Base-by-base conservation (phyloP, 92 coral and sea anemone genomes). In the Meandrina meandrites region DNA sequence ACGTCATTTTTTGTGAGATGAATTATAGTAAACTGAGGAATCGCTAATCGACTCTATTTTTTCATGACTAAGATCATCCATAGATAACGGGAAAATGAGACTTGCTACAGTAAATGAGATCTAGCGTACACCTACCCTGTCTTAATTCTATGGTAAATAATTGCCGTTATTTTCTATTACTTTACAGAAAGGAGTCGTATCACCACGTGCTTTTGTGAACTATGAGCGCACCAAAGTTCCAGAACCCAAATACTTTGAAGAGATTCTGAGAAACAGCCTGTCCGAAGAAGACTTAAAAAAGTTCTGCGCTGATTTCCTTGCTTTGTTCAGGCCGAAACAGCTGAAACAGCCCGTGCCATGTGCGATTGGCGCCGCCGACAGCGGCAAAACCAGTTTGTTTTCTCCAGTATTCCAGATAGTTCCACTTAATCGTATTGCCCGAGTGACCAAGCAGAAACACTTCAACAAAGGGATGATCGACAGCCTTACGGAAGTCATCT, bases 401-500 rank as follows among this genome's bases (percentile, higher is more conserved):
- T 45, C 72, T 8, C 93, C 92, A 4, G 74, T 90, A 9, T 81
- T 90, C 28, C 85, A 76, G 35, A 66, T 86, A 7, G 70, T 86
- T 15, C 78, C 81, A 4, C 83, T 79, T 3, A 32, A 16, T 84
- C 87, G 1, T 84, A n/a, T n/a, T n/a, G n/a, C n/a, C n/a, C n/a
- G n/a, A n/a, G n/a, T n/a, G n/a, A n/a, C n/a, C n/a, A n/a, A 91
- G 15, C 94, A 91, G 72, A 88, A 56, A 27, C 42, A 74, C 32
- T 88, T 91, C 35, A 91, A 91, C 45, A 88, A 91, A 45, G 79
- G 90, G 32, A 88, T 88, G 94, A 88, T 91, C 18, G 85, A 81
- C n/a, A 62, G 13, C 27, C 24, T 35, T 27, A 84, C 91, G 11
- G 94, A 86, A 66, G 71, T 89, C 22, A 75, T 88, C 62, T 91